Conservation (phyloP, 1,140 invertebrate genomes). For the Nautilus pompilius region DNA sequence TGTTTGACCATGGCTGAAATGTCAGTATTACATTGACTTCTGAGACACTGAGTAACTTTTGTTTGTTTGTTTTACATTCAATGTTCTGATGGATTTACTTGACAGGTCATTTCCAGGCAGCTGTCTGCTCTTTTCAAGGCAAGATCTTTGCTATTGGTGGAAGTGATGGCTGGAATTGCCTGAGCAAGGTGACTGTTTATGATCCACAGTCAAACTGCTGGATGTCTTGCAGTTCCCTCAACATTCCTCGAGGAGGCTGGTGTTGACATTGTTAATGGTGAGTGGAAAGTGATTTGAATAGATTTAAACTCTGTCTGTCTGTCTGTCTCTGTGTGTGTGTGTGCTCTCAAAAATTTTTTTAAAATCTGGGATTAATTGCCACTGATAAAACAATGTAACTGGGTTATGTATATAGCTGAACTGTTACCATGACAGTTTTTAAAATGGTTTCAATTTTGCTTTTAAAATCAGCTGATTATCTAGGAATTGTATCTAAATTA, state of each 20-base stretch:
- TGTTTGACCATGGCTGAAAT: too few species aligned
- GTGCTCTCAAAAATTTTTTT: too few species aligned
- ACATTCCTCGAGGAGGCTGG: conserved; percentile 69
- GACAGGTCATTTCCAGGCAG: conserved; percentile 74
- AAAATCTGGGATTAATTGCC: too few species aligned
- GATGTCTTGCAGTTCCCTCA: conserved; percentile 59
- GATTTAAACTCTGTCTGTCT: background rate
- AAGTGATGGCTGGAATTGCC: conserved; percentile 61
- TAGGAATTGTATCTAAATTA: too few species aligned
- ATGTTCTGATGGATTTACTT: conserved; percentile 2
- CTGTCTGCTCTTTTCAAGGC: conserved; percentile 55
- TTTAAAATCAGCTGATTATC: too few species aligned
- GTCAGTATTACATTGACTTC: too few species aligned
- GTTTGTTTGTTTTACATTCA: background rate
- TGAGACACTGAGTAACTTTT: too few species aligned
- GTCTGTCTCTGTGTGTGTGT: too few species aligned
- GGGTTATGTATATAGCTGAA: too few species aligned
- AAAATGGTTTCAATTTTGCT: too few species aligned
- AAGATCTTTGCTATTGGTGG: conserved; percentile 60
- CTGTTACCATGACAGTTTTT: too few species aligned
- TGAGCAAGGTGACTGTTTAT: conserved; percentile 61
- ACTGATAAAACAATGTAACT: too few species aligned
- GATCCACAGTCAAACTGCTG: conserved; percentile 57
- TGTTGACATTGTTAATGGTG: conserved; percentile 64
- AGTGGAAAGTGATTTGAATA: conserved; percentile 7